A percentile compares a stretch with the other conserved stretches of the same genome.
Conservation (phyloP, 1,140 invertebrate genomes). For the Chrysoperla carnea region DNA sequence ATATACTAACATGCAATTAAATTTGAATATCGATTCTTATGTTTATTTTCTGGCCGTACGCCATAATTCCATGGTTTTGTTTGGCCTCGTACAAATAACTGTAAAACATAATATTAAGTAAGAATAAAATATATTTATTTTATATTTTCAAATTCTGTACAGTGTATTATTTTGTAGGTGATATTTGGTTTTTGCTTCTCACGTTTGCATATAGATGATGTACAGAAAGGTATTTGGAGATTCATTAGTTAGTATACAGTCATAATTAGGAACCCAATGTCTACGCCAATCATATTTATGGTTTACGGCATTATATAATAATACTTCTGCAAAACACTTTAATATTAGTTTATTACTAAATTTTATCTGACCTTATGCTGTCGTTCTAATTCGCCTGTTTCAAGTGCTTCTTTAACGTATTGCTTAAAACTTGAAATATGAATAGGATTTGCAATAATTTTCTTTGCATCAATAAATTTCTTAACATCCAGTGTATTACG, state of each 20-base stretch:
- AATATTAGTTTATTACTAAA: no score
- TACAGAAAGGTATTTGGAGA: no score
- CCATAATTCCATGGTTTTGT: slow-evolving; percentile 2
- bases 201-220: no score
- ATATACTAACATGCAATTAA: slow-evolving; percentile 49
- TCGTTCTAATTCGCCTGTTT: background rate
- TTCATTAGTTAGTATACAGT: background rate
- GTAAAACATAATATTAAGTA: background rate
- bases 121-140: background rate
- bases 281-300: no score
- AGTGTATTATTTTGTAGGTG: no score
- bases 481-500: background rate
- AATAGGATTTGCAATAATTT: background rate
- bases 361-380: background rate
- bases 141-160: no score
- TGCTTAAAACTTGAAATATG: background rate
- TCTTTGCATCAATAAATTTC: background rate
- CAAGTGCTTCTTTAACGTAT: background rate
- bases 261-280: no score
- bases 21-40: slow-evolving; percentile 57
- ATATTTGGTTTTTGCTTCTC: no score
- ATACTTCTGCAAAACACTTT: no score
- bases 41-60: slow-evolving; percentile 26
- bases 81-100: background rate
- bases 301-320: no score